These are phyloP conservation scores for Nemopilema nomurai DNA, from an alignment of 30 jellyfish, hydroid and myxozoan species.

Conservation along the genomic window DNA sequence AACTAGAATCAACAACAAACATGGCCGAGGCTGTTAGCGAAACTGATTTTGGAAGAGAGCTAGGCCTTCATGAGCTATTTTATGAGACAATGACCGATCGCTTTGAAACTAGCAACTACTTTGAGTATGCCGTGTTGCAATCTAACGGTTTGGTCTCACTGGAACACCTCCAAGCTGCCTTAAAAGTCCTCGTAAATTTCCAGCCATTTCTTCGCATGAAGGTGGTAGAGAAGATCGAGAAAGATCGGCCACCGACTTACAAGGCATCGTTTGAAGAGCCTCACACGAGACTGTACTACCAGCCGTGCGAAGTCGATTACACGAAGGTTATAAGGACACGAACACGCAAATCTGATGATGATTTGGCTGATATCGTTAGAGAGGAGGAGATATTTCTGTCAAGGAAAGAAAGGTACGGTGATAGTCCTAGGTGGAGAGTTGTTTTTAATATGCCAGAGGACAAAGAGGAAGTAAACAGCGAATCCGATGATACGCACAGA, in stretches of 20 bases:
- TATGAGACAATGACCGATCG: conserved; percentile 13
- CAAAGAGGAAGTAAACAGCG: not conserved
- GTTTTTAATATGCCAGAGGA: conserved; percentile 27
- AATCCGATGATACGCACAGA: not conserved
- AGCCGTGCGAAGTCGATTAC: conserved; percentile 30
- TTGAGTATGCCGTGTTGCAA: conserved; percentile 24
- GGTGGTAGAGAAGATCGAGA: conserved; percentile 11
- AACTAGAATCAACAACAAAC: too few relatives aligned
- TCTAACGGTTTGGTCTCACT: conserved; percentile 8
- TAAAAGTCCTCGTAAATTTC: conserved; percentile 11
- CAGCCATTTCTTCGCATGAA: conserved; percentile 61
- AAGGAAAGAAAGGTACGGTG: conserved; percentile 12
- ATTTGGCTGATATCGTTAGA: conserved; percentile 17
- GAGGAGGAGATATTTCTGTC: conserved; percentile 48
- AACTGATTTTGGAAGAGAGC: conserved; percentile 1
- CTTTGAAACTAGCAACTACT: conserved; percentile 16
- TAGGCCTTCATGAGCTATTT: conserved; percentile 42
- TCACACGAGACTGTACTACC: conserved; percentile 16
- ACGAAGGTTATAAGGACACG: conserved; percentile 17
- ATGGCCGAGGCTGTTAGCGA: not conserved
- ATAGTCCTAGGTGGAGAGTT: conserved; percentile 48
- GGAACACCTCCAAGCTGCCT: conserved; percentile 28
- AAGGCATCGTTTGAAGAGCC: not conserved
- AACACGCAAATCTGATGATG: not conserved
- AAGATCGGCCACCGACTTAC: conserved; percentile 1